Evolutionary conservation across 2,113 vertebrate species (phyloP), one percentile per base, ranked within the genome.

Genomic region (Eonycteris spelaea): DNA sequence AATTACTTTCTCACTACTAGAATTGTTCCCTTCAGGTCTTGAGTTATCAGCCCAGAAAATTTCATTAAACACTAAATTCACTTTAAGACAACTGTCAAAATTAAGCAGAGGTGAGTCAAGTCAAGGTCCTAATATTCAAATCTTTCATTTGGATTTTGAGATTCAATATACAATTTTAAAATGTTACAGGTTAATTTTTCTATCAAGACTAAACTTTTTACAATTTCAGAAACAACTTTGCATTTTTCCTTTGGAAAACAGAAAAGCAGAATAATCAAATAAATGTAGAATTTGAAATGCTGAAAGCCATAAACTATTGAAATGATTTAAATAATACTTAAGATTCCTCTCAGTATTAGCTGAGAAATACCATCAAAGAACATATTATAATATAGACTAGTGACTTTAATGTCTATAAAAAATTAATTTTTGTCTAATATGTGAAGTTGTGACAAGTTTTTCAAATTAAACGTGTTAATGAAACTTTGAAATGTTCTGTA

Each of bases 1-100:
- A 98, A 97, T 98, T 97, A 97, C 97, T 97, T 98, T 98, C 97
- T 97, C 95, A 94, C 88, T 93, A 97, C 93, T 96, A 97, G 95
- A 97, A 97, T 98, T 97, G 96, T 97, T 98, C 97, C 97, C 96
- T 97, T 97, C 97, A 97, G 97, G 94, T 97, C 94, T 80, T 96
- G 97, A 97, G 93, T 97, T 97, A 97, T 97, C 97, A 97, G 96
- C 96, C 97, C 97, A 97, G 97, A 97, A 98, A 97, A 98, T 97
- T 98, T 98, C 97, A 97, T 96, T 96, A 97, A 94, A 96, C 43
- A 93, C 96, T 96, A 97, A 96, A 96, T 97, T 92, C 84, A 96
- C 95, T 96, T 97, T 94, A 98, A 96, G 96, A 98, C 96, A 97
- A 96, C 94, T 97, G 96, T 98, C 95, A 97, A 97, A 97, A 97